Base-by-base conservation (phyloP, 2,797 vertebrate species). In the Urosaurus nigricauda region DNA sequence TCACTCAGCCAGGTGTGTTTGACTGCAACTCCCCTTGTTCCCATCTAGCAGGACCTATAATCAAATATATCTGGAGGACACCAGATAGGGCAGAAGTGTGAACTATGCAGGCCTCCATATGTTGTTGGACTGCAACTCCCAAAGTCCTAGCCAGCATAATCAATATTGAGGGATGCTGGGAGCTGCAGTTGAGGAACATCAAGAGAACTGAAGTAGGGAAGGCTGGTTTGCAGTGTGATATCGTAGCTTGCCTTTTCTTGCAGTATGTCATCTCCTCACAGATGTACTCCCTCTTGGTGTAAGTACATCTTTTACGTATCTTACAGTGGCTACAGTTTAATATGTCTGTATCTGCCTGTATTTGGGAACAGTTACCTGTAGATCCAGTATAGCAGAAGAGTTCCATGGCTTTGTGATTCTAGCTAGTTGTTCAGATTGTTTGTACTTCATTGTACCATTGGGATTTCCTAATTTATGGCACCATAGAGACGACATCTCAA, bases 361-460 rank as follows among this genome's bases (percentile, higher is more conserved):
- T 78, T 81, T 83, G 58, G 56, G 51, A 84, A 92, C 92, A 86
- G 83, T 75, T 65, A 81, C 58, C 47, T 43, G 74, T 0, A 0
- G 92, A 70, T 35, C 3, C 16, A 90, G 89, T 60, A 40, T 90
- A 92, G 29, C 43, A 40, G 29, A 56, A 88, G 88, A 90, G 32
- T 88, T 94, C 85, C 43, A 53, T 93, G 16, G 0, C 84, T 88
- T 92, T 94, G 83, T 92, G 90, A 92, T 37, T 87, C 82, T 84
- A 58, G 89, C 88, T 47, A 53, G 58, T 63, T 56, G 35, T 63
- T 90, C 58, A 79, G 86, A 56, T 93, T 86, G 87, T 79, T 92
- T 89, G 92, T 95, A 95, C 91, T 95, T 91, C 94, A 94, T 92
- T 13, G 4, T 90, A 58, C 74, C 91, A 93, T 88, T 87, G 93